Base-by-base conservation (phyloP, 2,113 vertebrate genomes). In the Percina caprodes region DNA sequence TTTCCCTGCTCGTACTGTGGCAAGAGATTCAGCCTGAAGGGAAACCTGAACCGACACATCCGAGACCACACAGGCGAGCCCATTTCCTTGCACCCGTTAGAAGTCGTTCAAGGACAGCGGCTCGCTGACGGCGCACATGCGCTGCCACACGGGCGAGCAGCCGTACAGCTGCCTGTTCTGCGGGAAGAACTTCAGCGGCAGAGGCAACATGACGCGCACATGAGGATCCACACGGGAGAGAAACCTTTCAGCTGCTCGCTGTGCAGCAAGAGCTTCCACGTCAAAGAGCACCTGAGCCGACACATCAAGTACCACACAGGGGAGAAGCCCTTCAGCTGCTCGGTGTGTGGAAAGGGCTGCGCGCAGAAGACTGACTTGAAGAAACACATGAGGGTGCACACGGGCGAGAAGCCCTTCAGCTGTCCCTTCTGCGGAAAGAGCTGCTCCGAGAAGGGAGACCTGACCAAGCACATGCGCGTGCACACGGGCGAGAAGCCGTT, bases 111-210 rank as follows among this genome's bases (percentile, higher is more conserved):
- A 88, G 62, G 86, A 88, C 74, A 90, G 86, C 0, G 86, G 86
- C 0, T 88, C 89, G 0, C 6, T 86, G 6, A 86, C 83, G 0
- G 81, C 84, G 0, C 90, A 91, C 72, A 86, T 86, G 90, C 39
- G 86, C 12, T 75, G 81, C 49, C 90, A 91, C 88, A 89, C 90
- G 0, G 86, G 89, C 4, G 89, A 90, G 60, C 80, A 88, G 8
- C 89, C 89, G 1, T 90, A 86, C 69, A 86, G 84, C 69, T 90
- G 89, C 65, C 23, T 80, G 11, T 89, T 89, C 55, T 89, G 88
- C 7, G 72, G 76, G 63, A 87, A 87, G 69, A 85, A 62, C n/a
- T 89, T 89, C 39, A 89, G 85, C 4, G 82, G 85, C 1, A 18
- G 79, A 13, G 88, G 88, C 0, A 89, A 89, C 70, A 89, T 89